Conservation (phyloP, 92 coral and sea anemone species). For the Epizoanthus rinbou region DNA sequence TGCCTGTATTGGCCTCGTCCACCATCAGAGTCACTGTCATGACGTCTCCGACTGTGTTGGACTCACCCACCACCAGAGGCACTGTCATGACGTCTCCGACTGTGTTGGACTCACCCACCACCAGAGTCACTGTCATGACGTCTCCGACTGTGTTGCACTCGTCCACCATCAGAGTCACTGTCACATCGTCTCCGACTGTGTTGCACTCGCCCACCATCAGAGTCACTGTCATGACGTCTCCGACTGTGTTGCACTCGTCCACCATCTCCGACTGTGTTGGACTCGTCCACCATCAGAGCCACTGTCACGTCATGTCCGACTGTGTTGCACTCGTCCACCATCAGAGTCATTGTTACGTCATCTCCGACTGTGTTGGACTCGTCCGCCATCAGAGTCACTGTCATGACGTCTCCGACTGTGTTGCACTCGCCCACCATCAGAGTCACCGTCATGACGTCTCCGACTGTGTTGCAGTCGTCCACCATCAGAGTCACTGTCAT, state of each 20-base stretch:
- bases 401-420: not conserved
- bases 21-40: conserved; percentile 46
- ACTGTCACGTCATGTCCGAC: too few relatives aligned
- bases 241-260: too few relatives aligned
- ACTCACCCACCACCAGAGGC: too few relatives aligned
- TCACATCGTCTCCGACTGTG: conserved; percentile 28
- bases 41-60: not conserved
- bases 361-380: not conserved
- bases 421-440: not conserved
- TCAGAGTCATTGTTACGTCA: not conserved
- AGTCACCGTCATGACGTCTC: not conserved
- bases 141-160: not conserved
- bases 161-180: conserved; percentile 44
- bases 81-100: not conserved
- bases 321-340: not conserved
- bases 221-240: conserved; percentile 14
- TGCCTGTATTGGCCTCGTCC: not conserved
- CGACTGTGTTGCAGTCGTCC: too few relatives aligned
- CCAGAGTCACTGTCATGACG: not conserved
- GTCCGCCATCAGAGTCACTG: not conserved
- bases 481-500: too few relatives aligned
- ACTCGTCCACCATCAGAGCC: too few relatives aligned
- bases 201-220: not conserved
- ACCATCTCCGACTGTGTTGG: too few relatives aligned
- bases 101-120: not conserved